Percentiles rank a stretch among this genome's conserved stretches.
Evolutionary conservation across 2,888 invertebrate genomes (phyloP).

Genomic region (Deilephila elpenor): DNA sequence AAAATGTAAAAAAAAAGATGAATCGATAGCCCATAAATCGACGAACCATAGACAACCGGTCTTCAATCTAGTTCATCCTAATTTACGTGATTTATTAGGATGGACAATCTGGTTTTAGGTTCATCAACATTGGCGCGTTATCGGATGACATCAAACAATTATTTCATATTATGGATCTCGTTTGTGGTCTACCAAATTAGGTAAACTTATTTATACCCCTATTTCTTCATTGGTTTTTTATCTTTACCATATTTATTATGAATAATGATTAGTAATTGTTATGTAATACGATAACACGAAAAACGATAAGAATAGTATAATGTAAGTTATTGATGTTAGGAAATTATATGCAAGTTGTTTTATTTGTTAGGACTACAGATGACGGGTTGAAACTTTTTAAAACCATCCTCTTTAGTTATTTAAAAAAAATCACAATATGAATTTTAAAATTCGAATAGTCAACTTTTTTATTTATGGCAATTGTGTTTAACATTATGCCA

Average conservation of each 20-base stretch:
- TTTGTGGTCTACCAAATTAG: conserved; percentile 9
- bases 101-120: not conserved
- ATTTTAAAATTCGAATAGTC: too few species aligned
- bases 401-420: not conserved
- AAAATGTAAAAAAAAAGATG: conserved; percentile 13
- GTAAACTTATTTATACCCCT: not conserved
- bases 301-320: not conserved
- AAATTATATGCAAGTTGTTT: not conserved
- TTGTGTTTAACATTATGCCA: too few species aligned
- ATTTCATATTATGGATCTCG: not conserved
- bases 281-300: not conserved
- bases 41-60: not conserved
- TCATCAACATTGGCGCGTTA: conserved; percentile 4
- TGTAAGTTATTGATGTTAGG: not conserved
- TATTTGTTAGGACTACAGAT: too few species aligned
- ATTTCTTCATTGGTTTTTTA: not conserved
- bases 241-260: not conserved
- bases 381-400: too few species aligned
- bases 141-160: conserved; percentile 12
- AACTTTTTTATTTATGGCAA: too few species aligned
- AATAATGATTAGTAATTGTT: not conserved
- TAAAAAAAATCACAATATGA: too few species aligned
- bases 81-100: conserved; percentile 15
- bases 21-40: conserved; percentile 15
- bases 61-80: conserved; percentile 19